Conservation (phyloP, 2,113 vertebrate species). For the Sminthopsis crassicaudata region DNA sequence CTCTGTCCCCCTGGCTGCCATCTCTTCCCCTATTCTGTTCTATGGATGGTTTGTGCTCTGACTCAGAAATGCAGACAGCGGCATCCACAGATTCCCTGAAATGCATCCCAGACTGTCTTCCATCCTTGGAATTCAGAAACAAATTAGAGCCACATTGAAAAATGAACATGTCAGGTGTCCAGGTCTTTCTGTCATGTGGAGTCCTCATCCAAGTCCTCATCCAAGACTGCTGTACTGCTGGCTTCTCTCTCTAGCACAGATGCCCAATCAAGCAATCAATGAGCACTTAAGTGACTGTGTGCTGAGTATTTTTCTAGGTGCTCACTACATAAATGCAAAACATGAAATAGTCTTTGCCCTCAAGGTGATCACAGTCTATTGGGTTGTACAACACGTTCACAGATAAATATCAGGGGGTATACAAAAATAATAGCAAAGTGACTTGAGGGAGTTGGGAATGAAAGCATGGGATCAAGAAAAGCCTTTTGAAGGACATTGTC, state of each 20-base stretch:
- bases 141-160: background rate
- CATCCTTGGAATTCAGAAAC: background rate
- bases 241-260: background rate
- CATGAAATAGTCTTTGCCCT: background rate
- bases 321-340: background rate
- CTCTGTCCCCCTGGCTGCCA: background rate
- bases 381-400: background rate
- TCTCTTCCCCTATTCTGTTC: background rate
- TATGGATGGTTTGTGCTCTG: constrained; percentile 7
- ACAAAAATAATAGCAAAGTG: background rate
- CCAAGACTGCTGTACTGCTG: background rate
- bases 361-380: background rate
- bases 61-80: constrained; percentile 27
- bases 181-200: background rate
- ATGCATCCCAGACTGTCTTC: background rate
- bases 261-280: background rate
- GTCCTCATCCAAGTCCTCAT: too few species aligned
- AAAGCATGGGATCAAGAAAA: background rate
- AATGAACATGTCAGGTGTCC: background rate
- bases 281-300: background rate
- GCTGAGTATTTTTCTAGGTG: too few species aligned
- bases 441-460: background rate
- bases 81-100: constrained; percentile 25
- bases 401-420: background rate
- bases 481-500: background rate